Conservation (phyloP, 2,113 vertebrate species). For the Orthochromis malagaraziensis region DNA sequence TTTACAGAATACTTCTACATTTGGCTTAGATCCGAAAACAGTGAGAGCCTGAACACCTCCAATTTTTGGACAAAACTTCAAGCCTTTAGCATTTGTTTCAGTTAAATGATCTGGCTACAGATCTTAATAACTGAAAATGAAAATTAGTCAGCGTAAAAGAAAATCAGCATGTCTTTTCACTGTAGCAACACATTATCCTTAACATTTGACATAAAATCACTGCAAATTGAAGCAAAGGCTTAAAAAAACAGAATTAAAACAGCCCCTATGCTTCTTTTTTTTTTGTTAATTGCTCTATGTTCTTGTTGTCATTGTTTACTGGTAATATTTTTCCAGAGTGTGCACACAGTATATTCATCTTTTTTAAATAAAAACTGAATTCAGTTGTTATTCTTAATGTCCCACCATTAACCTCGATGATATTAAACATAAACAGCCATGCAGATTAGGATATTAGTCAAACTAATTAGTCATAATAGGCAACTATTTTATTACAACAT, state of each 20-base stretch:
- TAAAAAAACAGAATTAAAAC: accelerated
- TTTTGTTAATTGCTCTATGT: not conserved
- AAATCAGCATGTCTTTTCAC: not conserved
- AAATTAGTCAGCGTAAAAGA: not conserved
- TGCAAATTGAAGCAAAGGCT: not conserved
- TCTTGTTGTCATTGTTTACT: not conserved
- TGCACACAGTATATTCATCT: not conserved
- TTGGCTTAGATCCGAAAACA: not conserved
- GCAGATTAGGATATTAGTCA: not conserved
- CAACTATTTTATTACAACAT: not conserved
- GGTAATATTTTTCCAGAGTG: not conserved
- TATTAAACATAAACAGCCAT: not conserved
- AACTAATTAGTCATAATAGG: not conserved
- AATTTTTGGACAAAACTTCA: not conserved
- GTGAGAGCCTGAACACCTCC: not conserved
- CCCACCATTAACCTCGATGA: not conserved
- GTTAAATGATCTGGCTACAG: not conserved
- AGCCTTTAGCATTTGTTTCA: not conserved
- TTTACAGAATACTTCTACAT: not conserved
- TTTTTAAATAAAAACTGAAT: not conserved
- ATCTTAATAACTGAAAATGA: not conserved
- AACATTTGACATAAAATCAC: not conserved
- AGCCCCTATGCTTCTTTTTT: too few relatives aligned
- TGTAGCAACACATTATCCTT: not conserved
- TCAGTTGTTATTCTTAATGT: not conserved